Base-by-base conservation (phyloP, 2,797 vertebrate species). In the Champsocephalus esox region DNA sequence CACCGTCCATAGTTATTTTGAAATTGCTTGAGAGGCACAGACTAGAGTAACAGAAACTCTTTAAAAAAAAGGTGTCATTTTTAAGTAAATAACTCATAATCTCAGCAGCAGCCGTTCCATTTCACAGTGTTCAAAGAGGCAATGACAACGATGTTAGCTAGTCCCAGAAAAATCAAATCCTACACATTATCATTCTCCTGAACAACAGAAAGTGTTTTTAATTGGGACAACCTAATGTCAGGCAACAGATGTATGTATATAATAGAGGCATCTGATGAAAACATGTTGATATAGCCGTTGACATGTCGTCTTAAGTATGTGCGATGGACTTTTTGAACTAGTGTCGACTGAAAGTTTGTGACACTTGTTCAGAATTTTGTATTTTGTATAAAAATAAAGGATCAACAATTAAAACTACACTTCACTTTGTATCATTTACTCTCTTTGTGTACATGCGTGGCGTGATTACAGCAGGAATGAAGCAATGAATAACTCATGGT, bases 311-410 rank as follows among this genome's bases (percentile, higher is more conserved):
- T 84, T 11, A 77, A 68, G 78, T 83, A 69, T 85, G 78, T 85
- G 62, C 61, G 75, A 85, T 72, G 54, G 76, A 80, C 75, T 79
- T 85, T 87, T 84, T 81, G 68, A 88, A 89, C 63, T 68, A 17
- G 76, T 89, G 79, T 87, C 65, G 50, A 70, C 46, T 50, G 14
- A 86, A 70, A 43, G 77, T 81, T 82, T 84, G 80, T 88, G 86
- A 85, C 80, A 80, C 77, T 88, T 91, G 82, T 90, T 88, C 61
- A 79, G 75, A 84, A 77, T 92, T 95, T 94, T 94, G 94, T 95
- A 95, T 95, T 95, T 95, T 92, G 79, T 95, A 94, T 93, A 89
- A 92, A 94, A 94, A 94, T 92, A 93, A 92, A 90, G 73, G 72
- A 78, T 67, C 70, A 64, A 61, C 56, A 80, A 38, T 38, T 82